These are phyloP conservation scores for Atherinosoma microstoma DNA, from an alignment of 2,797 vertebrate species.

Conservation along the genomic window DNA sequence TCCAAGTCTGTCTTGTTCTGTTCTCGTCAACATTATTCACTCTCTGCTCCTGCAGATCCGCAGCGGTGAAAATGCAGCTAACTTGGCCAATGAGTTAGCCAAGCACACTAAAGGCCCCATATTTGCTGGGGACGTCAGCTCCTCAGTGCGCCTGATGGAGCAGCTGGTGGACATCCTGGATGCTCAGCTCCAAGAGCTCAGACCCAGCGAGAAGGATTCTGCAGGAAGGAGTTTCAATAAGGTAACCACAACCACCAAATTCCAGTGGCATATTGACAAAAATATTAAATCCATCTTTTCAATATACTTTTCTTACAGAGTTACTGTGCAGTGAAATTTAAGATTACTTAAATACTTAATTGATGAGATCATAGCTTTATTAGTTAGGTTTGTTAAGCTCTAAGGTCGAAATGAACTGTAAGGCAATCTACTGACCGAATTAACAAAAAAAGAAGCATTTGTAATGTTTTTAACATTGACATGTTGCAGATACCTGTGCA, in stretches of 20 bases:
- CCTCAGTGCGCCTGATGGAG: conserved; percentile 96
- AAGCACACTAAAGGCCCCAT: conserved; percentile 96
- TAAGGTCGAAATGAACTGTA: conserved; percentile 4
- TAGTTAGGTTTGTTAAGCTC: conserved; percentile 9
- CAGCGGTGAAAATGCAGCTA: conserved; percentile 98
- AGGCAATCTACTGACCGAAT: not conserved
- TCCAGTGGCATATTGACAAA: not conserved
- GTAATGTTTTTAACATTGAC: conserved; percentile 15
- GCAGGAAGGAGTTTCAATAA: conserved; percentile 97
- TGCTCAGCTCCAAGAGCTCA: conserved; percentile 95
- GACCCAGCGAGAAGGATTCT: conserved; percentile 95
- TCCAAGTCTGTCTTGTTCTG: conserved; percentile 43
- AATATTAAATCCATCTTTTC: conserved; percentile 12
- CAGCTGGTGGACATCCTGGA: conserved; percentile 98
- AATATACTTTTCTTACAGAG: not conserved
- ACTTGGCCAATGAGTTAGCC: conserved; percentile 96
- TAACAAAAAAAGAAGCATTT: not conserved
- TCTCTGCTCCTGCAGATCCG: conserved; percentile 88
- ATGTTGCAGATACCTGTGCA: conserved; percentile 22
- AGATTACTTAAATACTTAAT: conserved; percentile 5
- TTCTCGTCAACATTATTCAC: conserved; percentile 45
- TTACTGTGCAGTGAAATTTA: not conserved
- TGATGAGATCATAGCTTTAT: conserved; percentile 3
- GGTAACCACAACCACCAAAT: conserved; percentile 74
- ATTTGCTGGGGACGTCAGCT: conserved; percentile 96